Evolutionary conservation across 1,140 invertebrate species (phyloP), one percentile per base, ranked within the genome.

Genomic region (Cepaea nemoralis): DNA sequence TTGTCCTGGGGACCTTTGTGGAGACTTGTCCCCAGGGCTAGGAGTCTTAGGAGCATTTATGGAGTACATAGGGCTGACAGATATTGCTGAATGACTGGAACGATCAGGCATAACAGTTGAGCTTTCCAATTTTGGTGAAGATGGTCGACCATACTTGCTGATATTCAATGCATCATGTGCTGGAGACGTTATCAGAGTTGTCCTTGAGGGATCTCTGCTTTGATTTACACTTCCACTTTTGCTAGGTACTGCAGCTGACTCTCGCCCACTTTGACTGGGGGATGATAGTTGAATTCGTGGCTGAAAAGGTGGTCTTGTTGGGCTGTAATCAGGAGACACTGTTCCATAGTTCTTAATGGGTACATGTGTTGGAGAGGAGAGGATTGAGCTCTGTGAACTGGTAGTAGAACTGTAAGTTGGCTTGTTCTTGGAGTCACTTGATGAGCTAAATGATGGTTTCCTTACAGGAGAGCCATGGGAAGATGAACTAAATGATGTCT

Each of bases 371-470:
- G 69, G 76, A 70, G 55, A 70, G 42, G 40, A 81, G 55, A 71
- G 83, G 69, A 71, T 71, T 67, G 79, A 83, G 66, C 73, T 80
- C 75, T 82, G 77, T 24, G 81, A 74, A 55, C 80, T 79, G 69
- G 78, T 81, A 77, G 82, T 73, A 71, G 83, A 81, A 66, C 78
- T 85, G 78, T 45, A 63, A 81, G 83, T 69, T 39, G 31, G 37
- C 40, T 63, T 31, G 37, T 84, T 40, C 76, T 75, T 66, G 45
- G 67, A 82, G 39, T 77, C 78, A 55, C 67, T 71, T 31, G 67
- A 71, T 0, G 78, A 80, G 39, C 78, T 80, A 33, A 80, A 80
- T 2, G 78, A 80, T 31, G 78, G 78, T 73, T 80, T 80, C 48
- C 78, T 70, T 27, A 80, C 78, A 24, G 78, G 78, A 35, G 78